Percentiles rank a stretch among this genome's conserved stretches.
Conservation (phyloP, 2,888 invertebrate species). For the Willowsia nigromaculata region DNA sequence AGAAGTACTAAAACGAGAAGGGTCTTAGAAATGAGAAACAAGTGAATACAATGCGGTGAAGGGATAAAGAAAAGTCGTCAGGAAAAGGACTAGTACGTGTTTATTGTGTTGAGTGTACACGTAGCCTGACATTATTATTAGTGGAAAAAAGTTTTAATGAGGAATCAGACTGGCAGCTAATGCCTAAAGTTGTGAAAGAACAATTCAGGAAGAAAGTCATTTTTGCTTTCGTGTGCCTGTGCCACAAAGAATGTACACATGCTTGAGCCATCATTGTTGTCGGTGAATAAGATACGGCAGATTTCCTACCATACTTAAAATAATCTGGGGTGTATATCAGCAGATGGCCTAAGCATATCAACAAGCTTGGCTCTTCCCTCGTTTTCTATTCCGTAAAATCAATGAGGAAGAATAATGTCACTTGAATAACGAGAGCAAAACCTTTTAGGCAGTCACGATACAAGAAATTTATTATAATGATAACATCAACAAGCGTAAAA, state of each 20-base stretch:
- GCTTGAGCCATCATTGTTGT: conserved; percentile 22
- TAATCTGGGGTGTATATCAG: conserved; percentile 9
- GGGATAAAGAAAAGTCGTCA: not conserved
- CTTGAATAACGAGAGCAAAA: not conserved
- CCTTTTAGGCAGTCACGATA: not conserved
- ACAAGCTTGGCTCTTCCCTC: not conserved
- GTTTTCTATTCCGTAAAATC: not conserved
- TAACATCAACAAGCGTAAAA: not conserved
- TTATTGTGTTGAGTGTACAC: conserved; percentile 44
- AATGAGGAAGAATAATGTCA: not conserved
- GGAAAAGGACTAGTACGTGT: conserved; percentile 16
- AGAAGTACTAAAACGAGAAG: not conserved
- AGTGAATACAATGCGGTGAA: not conserved
- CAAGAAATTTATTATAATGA: not conserved
- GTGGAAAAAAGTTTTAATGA: conserved; percentile 61
- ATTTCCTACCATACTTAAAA: not conserved
- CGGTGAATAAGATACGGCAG: not conserved
- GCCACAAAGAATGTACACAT: not conserved
- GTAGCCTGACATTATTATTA: conserved; percentile 38
- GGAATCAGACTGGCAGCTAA: conserved; percentile 47
- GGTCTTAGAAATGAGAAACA: not conserved
- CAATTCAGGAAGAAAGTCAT: conserved; percentile 51
- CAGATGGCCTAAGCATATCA: not conserved
- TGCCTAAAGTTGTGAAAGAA: conserved; percentile 55
- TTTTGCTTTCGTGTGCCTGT: conserved; percentile 7